Base-by-base conservation (phyloP, 2,113 vertebrate genomes). In the Nothoprocta pentlandii region DNA sequence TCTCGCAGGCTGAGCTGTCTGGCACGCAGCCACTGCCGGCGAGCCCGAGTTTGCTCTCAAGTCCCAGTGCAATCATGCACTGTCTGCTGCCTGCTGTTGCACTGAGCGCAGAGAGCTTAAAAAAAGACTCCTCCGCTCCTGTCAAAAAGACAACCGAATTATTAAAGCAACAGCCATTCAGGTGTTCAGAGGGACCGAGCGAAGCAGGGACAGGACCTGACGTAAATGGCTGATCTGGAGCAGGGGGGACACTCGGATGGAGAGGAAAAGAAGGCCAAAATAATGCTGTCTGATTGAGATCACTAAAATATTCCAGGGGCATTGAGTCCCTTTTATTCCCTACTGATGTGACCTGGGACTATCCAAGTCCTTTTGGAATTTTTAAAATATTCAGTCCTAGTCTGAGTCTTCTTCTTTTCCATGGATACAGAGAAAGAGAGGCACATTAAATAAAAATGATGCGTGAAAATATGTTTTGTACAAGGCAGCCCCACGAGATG, bases 51-150 rank as follows among this genome's bases (percentile, higher is more conserved):
- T 96, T 83, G 90, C 94, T 95, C 95, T 87, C 3, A 73, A 95
- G 94, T 97, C 97, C 96, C 97, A 96, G 15, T 69, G 96, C 96
- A 97, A 97, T 97, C 97, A 96, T 28, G 67, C 94, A 90, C 94
- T 97, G 96, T 95, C 97, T 97, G 97, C 95, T 93, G 91, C 94
- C 87, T 82, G 26, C 87, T 67, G 75, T 64, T 96, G 89, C 95
- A 64, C 80, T 16, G 92, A 85, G 95, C 95, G 79, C 83, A 83
- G 80, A 88, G 80, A 92, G 94, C 95, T 97, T 94, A 89, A 96
- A 96, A 96, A 97, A 93, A 94, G 75, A 46, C 75, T 86, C 91
- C 91, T 91, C 95, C 0, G 1, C 77, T 89, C 91, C 93, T 94
- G 92, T 95, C 94, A 94, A 46, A 88, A 94, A 91, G 96, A 96